Conservation (phyloP, 2,797 vertebrate genomes). For the Urophycis tenuis region DNA sequence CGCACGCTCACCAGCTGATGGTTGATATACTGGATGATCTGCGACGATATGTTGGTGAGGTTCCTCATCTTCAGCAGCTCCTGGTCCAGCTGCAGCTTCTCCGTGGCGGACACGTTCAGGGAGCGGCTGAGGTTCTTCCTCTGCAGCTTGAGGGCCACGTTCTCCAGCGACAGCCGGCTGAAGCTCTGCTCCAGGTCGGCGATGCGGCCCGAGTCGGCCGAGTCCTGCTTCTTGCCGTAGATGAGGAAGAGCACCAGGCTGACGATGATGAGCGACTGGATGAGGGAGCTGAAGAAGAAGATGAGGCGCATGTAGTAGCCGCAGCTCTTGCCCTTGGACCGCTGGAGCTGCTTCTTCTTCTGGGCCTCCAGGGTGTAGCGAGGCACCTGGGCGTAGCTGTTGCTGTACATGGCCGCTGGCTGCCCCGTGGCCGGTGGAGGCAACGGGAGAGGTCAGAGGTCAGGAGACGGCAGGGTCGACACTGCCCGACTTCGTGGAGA, state of each 20-base stretch:
- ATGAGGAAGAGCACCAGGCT: slow-evolving; percentile 93
- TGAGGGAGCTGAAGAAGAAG: slow-evolving; percentile 90
- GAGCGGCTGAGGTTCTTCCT: slow-evolving; percentile 67
- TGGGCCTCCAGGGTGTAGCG: slow-evolving; percentile 52
- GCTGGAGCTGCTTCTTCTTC: slow-evolving; percentile 54
- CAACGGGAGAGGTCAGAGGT: background rate
- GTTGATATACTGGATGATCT: background rate
- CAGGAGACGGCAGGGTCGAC: background rate
- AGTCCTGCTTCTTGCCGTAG: slow-evolving; percentile 78
- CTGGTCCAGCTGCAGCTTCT: slow-evolving; percentile 51
- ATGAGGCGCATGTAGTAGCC: slow-evolving; percentile 85
- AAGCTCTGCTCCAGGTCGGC: slow-evolving; percentile 67
- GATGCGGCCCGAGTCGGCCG: slow-evolving; percentile 61
- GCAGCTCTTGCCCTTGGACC: slow-evolving; percentile 70
- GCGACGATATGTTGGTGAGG: slow-evolving; percentile 35
- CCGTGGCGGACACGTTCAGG: slow-evolving; percentile 69
- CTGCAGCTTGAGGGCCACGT: slow-evolving; percentile 45
- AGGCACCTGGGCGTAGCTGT: slow-evolving; percentile 59
- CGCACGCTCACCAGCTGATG: slow-evolving; percentile 41
- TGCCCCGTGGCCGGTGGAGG: background rate
- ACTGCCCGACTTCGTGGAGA: too few species aligned
- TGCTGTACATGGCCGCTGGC: slow-evolving; percentile 62
- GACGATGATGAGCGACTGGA: slow-evolving; percentile 90
- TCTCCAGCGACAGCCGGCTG: slow-evolving; percentile 58
- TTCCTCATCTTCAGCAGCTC: slow-evolving; percentile 19